Conservation (phyloP, 1,140 invertebrate genomes). For the Pogonomyrmex barbatus region DNA sequence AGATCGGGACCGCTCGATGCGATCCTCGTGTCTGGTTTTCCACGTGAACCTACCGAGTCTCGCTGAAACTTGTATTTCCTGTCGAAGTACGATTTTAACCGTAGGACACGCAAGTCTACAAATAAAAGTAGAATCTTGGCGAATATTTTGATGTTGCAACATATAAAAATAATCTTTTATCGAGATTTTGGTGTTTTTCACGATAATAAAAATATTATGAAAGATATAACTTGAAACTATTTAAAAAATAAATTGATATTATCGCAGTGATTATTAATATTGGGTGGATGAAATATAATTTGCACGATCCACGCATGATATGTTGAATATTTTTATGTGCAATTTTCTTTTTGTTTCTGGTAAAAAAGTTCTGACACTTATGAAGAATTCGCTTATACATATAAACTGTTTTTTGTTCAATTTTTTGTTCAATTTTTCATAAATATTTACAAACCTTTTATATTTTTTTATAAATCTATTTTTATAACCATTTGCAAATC, state of each 20-base stretch:
- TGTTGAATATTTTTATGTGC: not conserved
- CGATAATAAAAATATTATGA: not conserved
- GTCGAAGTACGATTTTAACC: slow-evolving; percentile 1
- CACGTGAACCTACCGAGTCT: not conserved
- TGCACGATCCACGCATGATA: not conserved
- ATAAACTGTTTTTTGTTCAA: not conserved
- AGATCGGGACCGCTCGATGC: slow-evolving; percentile 56
- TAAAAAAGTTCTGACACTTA: not conserved
- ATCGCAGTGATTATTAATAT: not conserved
- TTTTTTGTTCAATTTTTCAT: not conserved
- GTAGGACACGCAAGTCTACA: not conserved
- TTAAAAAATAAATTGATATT: slow-evolving; percentile 10
- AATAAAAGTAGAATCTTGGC: not conserved
- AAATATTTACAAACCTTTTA: not conserved
- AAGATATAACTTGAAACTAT: not conserved
- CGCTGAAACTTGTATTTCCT: not conserved
- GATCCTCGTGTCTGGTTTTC: slow-evolving; percentile 30
- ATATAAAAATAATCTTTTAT: not conserved
- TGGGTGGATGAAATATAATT: not conserved
- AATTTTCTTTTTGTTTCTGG: not conserved
- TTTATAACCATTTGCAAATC: slow-evolving; percentile 12
- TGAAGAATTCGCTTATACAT: not conserved
- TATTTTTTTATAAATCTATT: not conserved
- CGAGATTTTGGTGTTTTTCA: not conserved
- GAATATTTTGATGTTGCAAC: not conserved